Base-by-base conservation (phyloP, 2,888 invertebrate genomes). In the Ennomos erosarius region DNA sequence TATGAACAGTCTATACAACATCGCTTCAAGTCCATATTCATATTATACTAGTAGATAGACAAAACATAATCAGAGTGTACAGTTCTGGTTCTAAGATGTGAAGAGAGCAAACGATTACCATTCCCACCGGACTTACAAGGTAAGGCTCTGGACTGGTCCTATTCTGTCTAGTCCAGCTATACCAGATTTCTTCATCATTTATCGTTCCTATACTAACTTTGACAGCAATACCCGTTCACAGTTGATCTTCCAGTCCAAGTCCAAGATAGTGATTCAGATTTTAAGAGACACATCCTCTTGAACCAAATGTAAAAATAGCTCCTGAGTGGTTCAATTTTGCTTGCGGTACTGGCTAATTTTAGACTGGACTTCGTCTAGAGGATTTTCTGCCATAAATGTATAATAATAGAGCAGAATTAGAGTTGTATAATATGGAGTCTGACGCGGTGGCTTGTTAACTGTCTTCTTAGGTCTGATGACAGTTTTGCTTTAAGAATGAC, bases 251-350 rank as follows among this genome's bases (percentile, higher is more conserved):
- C 4, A 26, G 37, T 47, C 34, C 26, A 5, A 26, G 37, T 47
- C 34, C 26, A 49, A 10, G 37, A 46, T 12, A 35, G 47, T 65
- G 64, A 64, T 60, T 60, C 59, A 62, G 50, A 62, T 58, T 59
- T 71, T 74, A 73, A 76, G 64, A 76, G 74, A 64, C 55, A 78
- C 79, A 79, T 82, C 81, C 80, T 78, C 64, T 69, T 70, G 73
- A 72, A 70, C 65, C 61, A 67, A 26, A 60, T 59, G 68, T 73
- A 73, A 69, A 81, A 82, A 83, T 82, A 83, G 70, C 73, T 59
- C 52, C 64, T 59, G 69, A 72, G 55, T 66, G 66, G 70, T 71
- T 74, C 73, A 74, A 68, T 72, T 74, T 66, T 69, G 16, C 61
- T 67, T 71, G 68, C 71, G 68, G 70, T 70, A 57, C 62, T 34